phyloP scores from a whole-genome alignment of 2,797 vertebrate genomes.

The Falco biarmicus region DNA sequence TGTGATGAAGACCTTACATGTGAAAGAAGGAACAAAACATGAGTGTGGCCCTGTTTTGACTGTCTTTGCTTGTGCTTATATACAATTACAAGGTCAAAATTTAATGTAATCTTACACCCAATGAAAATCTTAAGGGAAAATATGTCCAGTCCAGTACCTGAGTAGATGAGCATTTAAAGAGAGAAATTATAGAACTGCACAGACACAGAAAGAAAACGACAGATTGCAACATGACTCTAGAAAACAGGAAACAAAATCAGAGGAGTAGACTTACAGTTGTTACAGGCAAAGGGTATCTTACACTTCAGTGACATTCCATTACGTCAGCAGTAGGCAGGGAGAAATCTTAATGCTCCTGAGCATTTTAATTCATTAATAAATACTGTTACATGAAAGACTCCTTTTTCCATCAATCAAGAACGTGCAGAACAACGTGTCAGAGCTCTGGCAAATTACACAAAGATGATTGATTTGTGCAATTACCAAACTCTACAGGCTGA shows the following conservation, averaged over 20 bases:
- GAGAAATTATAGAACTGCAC: neutral
- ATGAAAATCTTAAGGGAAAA: neutral
- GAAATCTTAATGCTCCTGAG: neutral
- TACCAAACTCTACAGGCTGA: conserved; percentile 25
- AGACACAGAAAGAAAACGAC: neutral
- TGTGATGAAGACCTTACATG: neutral
- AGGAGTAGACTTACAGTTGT: neutral
- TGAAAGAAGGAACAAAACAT: neutral
- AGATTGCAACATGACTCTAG: neutral
- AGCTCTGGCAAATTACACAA: conserved; percentile 22
- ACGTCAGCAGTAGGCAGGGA: neutral
- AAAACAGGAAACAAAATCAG: neutral
- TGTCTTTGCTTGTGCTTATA: neutral
- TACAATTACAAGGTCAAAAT: neutral
- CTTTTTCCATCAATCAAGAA: conserved; percentile 12
- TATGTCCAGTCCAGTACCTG: neutral
- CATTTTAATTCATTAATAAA: neutral
- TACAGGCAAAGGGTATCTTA: neutral
- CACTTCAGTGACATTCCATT: neutral
- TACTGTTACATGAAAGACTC: neutral
- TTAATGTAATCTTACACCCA: neutral
- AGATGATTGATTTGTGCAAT: conserved; percentile 25
- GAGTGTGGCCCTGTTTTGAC: neutral
- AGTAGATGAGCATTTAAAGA: neutral
- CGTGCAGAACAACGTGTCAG: conserved; percentile 6